These are phyloP conservation scores for Hippocampus mohnikei DNA, from an alignment of 2,113 vertebrate species.

Conservation along the genomic window DNA sequence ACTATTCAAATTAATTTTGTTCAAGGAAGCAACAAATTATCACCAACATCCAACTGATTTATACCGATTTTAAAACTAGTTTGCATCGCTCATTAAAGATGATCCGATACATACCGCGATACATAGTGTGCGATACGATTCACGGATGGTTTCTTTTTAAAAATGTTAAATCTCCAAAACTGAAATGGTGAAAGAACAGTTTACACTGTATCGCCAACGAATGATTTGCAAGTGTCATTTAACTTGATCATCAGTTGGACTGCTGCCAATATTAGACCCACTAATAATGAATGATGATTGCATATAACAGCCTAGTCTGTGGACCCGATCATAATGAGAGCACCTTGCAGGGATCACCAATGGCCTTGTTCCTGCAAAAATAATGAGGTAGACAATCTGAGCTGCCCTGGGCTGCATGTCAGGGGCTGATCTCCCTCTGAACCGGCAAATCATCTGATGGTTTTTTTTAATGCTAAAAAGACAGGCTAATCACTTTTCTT, in stretches of 20 bases:
- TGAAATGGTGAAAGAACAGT: not conserved
- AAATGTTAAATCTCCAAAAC: too few species aligned
- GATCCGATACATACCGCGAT: too few species aligned
- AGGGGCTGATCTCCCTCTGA: conserved; percentile 76
- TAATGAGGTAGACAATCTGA: conserved; percentile 65
- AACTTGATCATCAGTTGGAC: not conserved
- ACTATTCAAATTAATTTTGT: too few species aligned
- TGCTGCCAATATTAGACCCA: not conserved
- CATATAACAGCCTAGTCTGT: conserved; percentile 27
- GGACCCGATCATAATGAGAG: conserved; percentile 53
- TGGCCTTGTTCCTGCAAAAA: conserved; percentile 63
- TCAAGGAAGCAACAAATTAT: too few species aligned
- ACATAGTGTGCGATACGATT: too few species aligned
- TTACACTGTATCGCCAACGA: not conserved
- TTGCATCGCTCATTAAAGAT: too few species aligned
- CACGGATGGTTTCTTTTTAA: too few species aligned
- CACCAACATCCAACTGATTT: too few species aligned
- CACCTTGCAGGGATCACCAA: conserved; percentile 66
- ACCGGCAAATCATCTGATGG: conserved; percentile 60
- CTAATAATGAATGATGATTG: conserved; percentile 8
- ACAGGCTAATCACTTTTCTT: conserved; percentile 62
- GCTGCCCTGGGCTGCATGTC: conserved; percentile 62
- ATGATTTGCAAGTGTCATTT: not conserved
- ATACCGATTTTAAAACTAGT: too few species aligned
- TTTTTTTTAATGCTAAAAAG: conserved; percentile 55